Evolutionary conservation across 2,113 vertebrate genomes (phyloP), one percentile per base, ranked within the genome.

Genomic region (Archilochus colubris): DNA sequence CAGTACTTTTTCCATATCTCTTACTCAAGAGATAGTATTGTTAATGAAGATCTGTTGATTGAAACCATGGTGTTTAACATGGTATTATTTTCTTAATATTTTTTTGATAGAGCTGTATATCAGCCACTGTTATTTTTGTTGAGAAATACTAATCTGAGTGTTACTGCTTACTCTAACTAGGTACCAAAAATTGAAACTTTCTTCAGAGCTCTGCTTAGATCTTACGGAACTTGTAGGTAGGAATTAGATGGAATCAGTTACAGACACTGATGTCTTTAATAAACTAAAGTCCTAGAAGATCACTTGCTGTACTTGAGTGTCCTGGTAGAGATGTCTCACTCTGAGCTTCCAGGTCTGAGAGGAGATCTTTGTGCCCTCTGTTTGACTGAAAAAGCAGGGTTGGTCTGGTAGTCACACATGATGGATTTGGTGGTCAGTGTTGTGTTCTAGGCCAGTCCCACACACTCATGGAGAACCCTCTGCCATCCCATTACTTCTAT

Each of bases 401-500:
- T 46, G 63, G 28, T 51, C 46, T 89, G 43, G 21, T 50, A 31
- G 58, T 46, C 61, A 10, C n/a, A n/a, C 1, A 0, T 27, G 12
- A 27, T 75, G 82, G 33, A 27, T 85, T n/a, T 89, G 61, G 19
- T 2, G 6, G 31, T 31, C 54, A 25, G 1, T 55, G 40, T 38
- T 9, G 1, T 7, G 1, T 68, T 63, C 54, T 72, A 0, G 86
- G 53, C 40, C 78, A 38, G 48, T n/a, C 38, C 59, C 46, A n/a
- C 3, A 2, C 8, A 1, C 46, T 2, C 1, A 0, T n/a, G 20
- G 36, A 69, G 38, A 38, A 33, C 40, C n/a, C 12, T 73, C 67
- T 48, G 50, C 75, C 18, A 3, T 51, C 43, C 30, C 25, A 12
- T 70, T n/a, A 10, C 24, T 43, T 64, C 36, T 64, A 31, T 58